Evolutionary conservation across 2,797 vertebrate genomes (phyloP), one percentile per base, ranked within the genome.

Genomic region (Erithacus rubecula): DNA sequence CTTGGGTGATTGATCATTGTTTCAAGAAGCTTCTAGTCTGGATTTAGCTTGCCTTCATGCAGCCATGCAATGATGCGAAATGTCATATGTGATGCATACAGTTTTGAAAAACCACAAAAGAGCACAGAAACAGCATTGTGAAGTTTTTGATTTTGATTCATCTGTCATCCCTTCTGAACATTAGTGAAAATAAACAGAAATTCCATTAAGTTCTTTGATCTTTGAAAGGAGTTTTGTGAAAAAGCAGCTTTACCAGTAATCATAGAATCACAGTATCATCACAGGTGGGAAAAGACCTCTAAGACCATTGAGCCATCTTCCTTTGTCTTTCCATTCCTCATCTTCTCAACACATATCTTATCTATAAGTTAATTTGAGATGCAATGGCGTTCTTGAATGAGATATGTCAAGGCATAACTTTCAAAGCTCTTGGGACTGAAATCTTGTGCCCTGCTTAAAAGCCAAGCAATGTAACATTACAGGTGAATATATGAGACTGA

Each of bases 81-180:
- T 86, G 56, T 91, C 41, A 37, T n/a, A 83, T 6, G 12, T 93
- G 81, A 77, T 94, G 52, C 37, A 84, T 90, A 81, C 26, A 52
- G 17, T 21, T 88, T 93, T 92, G 34, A 26, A 24, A 95, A 92
- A 96, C 49, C 19, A 76, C 10, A 56, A 74, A 78, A 83, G 20
- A 69, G 15, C 49, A 83, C 6, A 56, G 46, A 94, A 96, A 78
- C 7, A 83, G 6, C 32, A 91, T 68, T 90, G 85, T 34, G 47
- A 87, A 84, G 41, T 58, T 90, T 96, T 59, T 63, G 11, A 44
- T 92, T 91, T 91, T 86, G 11, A 91, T 81, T 90, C 27, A 53
- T 76, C 93, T 93, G 23, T 89, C 90, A 62, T 67, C 63, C n/a
- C 18, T 78, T 72, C 27, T 60, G 67, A 74, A 85, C 8, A 20